Evolutionary conservation across 2,888 invertebrate genomes (phyloP), one percentile per base, ranked within the genome.

Genomic region (Megastigmus dorsalis): DNA sequence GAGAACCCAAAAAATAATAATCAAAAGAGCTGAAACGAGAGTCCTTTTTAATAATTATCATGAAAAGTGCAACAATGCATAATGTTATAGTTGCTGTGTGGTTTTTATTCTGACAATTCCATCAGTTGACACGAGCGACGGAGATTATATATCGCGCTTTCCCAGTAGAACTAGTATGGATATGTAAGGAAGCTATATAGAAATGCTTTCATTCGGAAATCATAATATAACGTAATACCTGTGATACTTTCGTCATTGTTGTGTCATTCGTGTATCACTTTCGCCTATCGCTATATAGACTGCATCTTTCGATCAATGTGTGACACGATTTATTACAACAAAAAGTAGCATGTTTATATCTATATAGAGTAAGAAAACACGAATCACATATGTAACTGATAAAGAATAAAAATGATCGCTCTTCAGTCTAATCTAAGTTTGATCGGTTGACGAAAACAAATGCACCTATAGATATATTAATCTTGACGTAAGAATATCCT

Each of bases 191-290:
- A 23, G 36, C 45, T 62, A 7, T 50, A 50, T 18, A 20, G 30
- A 45, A 18, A 23, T 38, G 30, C 45, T 62, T 45, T 62, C 45
- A 48, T 48, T 45, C n/a, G n/a, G 23, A n/a, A n/a, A 36, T 33
- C n/a, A 36, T 20, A n/a, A 10, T 36, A 55, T 36, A 55, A 9
- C 62, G 45, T 48, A 20, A 45, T 26, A n/a, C 36, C 18, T 33
- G 48, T 23, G 38, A 63, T 26, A 36, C 9, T 48, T 63, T 63
- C 57, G 36, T 50, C 50, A 36, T 15, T 2, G 23, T 63, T 63
- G 50, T 50, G 50, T 63, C 63, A 50, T 36, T n/a, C 15, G 26
- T 13, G 50, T 23, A 23, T 23, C 10, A 48, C 36, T 50, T 50
- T 23, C 26, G 18, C 60, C 7, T 33, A 15, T 10, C 33, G 30